These are phyloP conservation scores for Scylla paramamosain DNA, from an alignment of 1,140 invertebrate genomes.

Conservation along the genomic window DNA sequence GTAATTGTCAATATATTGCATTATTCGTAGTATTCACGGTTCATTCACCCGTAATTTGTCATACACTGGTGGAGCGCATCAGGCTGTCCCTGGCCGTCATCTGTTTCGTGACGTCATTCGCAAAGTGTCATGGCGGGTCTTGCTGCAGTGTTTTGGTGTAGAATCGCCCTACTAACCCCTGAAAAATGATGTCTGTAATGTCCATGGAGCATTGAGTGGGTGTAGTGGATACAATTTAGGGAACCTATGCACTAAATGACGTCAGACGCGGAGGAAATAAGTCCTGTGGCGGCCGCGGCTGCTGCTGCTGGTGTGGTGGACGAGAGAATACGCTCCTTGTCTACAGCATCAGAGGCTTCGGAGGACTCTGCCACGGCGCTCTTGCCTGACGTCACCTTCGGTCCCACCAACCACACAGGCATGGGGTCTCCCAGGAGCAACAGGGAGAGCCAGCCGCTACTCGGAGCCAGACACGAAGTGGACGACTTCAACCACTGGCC, in stretches of 20 bases:
- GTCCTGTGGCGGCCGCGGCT: constrained; percentile 41
- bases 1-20: no score
- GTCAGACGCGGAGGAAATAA: constrained; percentile 67
- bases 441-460: constrained; percentile 72
- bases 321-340: constrained; percentile 65
- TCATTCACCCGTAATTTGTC: background rate
- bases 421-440: constrained; percentile 69
- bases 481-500: constrained; percentile 76
- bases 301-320: constrained; percentile 38
- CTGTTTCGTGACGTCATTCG: constrained; percentile 43
- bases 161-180: constrained; percentile 36
- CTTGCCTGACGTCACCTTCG: constrained; percentile 76
- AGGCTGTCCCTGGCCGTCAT: background rate
- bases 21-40: no score
- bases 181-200: background rate
- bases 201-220: background rate
- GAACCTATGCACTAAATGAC: constrained; percentile 60
- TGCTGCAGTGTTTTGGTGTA: constrained; percentile 50
- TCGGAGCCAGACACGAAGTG: constrained; percentile 65
- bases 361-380: constrained; percentile 74
- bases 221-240: background rate
- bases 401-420: constrained; percentile 51
- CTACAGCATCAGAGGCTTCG: constrained; percentile 70
- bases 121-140: constrained; percentile 58
- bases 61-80: background rate